Evolutionary conservation across 2,888 invertebrate genomes (phyloP), one percentile per base, ranked within the genome.

Genomic region (Plemyria rubiginata): DNA sequence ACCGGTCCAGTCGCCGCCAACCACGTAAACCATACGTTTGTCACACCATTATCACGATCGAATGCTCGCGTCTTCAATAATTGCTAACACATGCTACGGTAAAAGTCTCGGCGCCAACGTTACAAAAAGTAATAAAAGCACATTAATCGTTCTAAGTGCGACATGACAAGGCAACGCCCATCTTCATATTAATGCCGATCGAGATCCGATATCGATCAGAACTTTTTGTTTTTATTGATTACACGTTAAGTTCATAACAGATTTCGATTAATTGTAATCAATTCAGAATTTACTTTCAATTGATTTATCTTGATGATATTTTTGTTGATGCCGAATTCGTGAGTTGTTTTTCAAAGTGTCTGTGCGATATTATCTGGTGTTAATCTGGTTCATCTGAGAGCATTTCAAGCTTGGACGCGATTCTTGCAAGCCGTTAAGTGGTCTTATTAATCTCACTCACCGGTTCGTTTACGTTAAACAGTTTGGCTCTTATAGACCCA

Each of bases 181-280:
- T 79, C 71, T 79, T 80, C 79, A 85, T 87, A 88, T 89, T 88
- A 87, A 89, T 89, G 85, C 75, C 80, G 87, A 87, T 88, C 82
- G 79, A 77, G 77, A 76, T 70, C 62, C 70, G 73, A 68, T 72
- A 70, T 56, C 61, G 65, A 69, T 68, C 57, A 51, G 60, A 60
- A 53, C 55, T 46, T 77, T 74, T 70, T 75, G 70, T 70, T 77
- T 70, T 75, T 77, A 75, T 78, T 79, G 73, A 71, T 73, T 73
- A 65, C 66, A 70, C 70, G 70, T 68, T 73, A 68, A 60, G 62
- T 76, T 70, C 68, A 72, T 78, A 78, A 77, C 75, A 72, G 72
- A 75, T 72, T 73, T 79, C 74, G 77, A 79, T 79, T 78, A 76
- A 68, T 68, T 72, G 76, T 79, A 76, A 70, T 70, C 67, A 71